phyloP scores from a whole-genome alignment of 2,113 vertebrate species.

The Taurulus bubalis region DNA sequence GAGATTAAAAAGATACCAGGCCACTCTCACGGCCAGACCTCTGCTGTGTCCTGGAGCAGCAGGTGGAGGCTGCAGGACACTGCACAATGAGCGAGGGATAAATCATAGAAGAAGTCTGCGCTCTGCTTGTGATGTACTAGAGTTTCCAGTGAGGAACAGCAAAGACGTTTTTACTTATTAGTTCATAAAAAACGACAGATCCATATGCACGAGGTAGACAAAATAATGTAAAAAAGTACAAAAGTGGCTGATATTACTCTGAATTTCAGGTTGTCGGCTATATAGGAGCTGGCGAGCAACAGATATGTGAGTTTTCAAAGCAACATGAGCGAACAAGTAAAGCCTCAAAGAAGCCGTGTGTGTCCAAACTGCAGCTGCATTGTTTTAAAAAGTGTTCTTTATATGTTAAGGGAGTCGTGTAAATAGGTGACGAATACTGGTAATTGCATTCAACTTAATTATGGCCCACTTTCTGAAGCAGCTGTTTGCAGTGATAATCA shows the following conservation, averaged over 20 bases:
- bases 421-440: background rate
- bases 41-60: constrained; percentile 5
- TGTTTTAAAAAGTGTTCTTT: background rate
- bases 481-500: background rate
- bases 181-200: background rate
- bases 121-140: constrained; percentile 3
- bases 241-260: background rate
- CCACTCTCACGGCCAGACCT: background rate
- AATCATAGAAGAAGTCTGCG: constrained; percentile 16
- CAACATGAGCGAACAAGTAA: background rate
- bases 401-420: background rate
- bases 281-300: background rate
- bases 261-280: background rate
- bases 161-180: background rate
- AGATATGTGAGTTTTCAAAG: background rate
- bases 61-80: constrained; percentile 32
- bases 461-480: background rate
- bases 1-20: constrained; percentile 34
- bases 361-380: background rate
- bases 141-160: constrained; percentile 55
- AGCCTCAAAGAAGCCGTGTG: background rate
- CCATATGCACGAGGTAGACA: background rate
- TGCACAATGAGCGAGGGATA: constrained; percentile 11
- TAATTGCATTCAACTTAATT: background rate
- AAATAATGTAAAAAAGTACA: background rate